Evolutionary conservation across 2,797 vertebrate species (phyloP), one percentile per base, ranked within the genome.

Genomic region (Sarcoramphus papa): DNA sequence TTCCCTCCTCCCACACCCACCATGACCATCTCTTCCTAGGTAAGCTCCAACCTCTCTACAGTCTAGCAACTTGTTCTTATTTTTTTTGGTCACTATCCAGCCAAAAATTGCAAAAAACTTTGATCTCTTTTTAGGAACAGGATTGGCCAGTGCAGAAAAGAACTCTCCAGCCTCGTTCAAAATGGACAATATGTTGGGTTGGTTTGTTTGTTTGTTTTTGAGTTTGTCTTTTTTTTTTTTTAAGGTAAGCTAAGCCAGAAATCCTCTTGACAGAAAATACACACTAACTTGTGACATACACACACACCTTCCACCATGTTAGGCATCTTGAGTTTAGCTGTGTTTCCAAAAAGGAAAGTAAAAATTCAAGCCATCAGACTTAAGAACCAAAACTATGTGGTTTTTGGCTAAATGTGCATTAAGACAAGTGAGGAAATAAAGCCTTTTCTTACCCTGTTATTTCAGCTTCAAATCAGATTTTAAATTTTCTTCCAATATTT

Each of bases 391-490:
- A 90, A 87, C 33, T 31, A 65, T 3, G 10, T n/a, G 31, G 19
- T 2, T 90, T 91, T 85, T 67, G 41, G 45, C 83, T 88, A 93
- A 91, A 50, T 33, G 31, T 7, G 24, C 51, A 76, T 67, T 88
- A 88, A 77, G 64, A 91, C 4, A 12, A 93, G 68, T 41, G 68
- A 91, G 19, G 63, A 95, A 89, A 95, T 19, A 2, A 92, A 91
- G 68, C 41, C 64, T 89, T 90, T 91, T 92, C 83, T 91, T 92
- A 95, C 40, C 56, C 62, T 84, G 51, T 88, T 88, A 57, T 67
- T 95, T 87, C 74, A 95, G 72, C 60, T 95, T 93, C 84, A 92
- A 89, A 85, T 43, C 40, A 92, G 67, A 94, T 82, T 87, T 93
- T 63, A 73, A 73, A 64, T 81, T 92, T 86, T 86, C 88, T 90